These are phyloP conservation scores for Drosophila jambulina DNA, from an alignment of 1,140 invertebrate species.

Conservation along the genomic window DNA sequence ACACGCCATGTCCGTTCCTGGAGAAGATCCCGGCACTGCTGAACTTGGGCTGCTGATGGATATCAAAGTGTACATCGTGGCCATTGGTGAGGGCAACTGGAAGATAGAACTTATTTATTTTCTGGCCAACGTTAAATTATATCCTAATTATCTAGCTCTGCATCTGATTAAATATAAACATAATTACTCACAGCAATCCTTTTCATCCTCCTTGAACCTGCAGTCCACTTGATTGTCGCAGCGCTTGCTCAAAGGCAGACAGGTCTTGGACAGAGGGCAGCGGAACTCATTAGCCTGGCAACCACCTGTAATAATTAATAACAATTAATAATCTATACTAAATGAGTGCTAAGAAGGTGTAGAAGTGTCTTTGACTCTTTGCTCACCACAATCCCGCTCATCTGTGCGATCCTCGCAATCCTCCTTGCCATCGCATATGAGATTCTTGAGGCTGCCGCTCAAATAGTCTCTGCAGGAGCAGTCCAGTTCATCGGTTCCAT, in stretches of 20 bases:
- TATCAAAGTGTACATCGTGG: constrained; percentile 86
- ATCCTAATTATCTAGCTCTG: too few species aligned
- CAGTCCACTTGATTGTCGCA: constrained; percentile 89
- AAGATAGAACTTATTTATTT: not conserved
- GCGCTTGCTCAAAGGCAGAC: constrained; percentile 86
- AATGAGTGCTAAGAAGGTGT: too few species aligned
- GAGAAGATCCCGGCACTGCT: constrained; percentile 88
- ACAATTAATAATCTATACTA: not conserved
- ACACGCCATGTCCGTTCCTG: constrained; percentile 86
- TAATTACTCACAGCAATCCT: constrained; percentile 88
- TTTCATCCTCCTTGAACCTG: constrained; percentile 89
- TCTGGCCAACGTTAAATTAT: not conserved
- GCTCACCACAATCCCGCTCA: constrained; percentile 89
- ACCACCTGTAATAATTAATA: constrained; percentile 29
- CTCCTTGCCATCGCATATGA: constrained; percentile 91
- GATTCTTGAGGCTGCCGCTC: constrained; percentile 57
- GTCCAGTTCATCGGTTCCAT: constrained; percentile 91
- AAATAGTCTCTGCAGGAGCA: constrained; percentile 91
- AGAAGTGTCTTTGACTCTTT: not conserved
- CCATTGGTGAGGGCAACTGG: constrained; percentile 88
- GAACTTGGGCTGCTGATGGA: constrained; percentile 87
- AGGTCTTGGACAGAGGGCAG: constrained; percentile 85
- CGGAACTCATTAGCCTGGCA: constrained; percentile 66
- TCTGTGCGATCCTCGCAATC: constrained; percentile 92
- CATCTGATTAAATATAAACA: too few species aligned